A percentile compares a stretch with the other conserved stretches of the same genome.
Conservation (phyloP, 1,140 invertebrate species). For the Luehdorfia chinensis region DNA sequence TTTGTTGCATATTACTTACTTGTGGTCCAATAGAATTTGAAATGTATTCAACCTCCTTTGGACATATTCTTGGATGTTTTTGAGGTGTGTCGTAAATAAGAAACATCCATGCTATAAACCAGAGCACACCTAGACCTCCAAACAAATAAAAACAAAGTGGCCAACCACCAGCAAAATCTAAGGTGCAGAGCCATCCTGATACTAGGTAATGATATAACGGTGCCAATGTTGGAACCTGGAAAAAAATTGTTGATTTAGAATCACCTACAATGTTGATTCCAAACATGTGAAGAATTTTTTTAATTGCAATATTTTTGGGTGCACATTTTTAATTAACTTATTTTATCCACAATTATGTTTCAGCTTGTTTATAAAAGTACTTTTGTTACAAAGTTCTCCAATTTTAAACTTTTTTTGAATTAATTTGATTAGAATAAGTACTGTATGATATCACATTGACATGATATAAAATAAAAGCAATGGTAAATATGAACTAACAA, state of each 20-base stretch:
- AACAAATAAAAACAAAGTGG: constrained; percentile 89
- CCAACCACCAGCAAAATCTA: constrained; percentile 85
- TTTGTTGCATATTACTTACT: constrained; percentile 33
- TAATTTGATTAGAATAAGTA: no score
- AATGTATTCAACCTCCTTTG: constrained; percentile 82
- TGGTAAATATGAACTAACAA: no score
- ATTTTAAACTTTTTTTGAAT: no score
- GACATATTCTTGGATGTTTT: constrained; percentile 87
- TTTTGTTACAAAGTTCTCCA: no score
- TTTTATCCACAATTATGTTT: no score
- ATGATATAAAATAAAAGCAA: no score
- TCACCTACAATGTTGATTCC: no score
- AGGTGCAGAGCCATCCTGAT: constrained; percentile 84
- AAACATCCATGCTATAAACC: constrained; percentile 88
- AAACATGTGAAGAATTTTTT: no score
- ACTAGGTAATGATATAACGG: constrained; percentile 86
- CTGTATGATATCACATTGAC: no score
- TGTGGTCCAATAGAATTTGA: constrained; percentile 77
- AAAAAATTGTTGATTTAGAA: constrained; percentile 27
- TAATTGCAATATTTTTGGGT: no score
- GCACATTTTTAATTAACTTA: no score
- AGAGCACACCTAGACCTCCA: constrained; percentile 84
- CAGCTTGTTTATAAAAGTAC: constrained; percentile 1
- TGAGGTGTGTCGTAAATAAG: constrained; percentile 87
- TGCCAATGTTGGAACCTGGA: constrained; percentile 84